Evolutionary conservation across 2,113 vertebrate genomes (phyloP), one percentile per base, ranked within the genome.

Genomic region (Zosterops lateralis): DNA sequence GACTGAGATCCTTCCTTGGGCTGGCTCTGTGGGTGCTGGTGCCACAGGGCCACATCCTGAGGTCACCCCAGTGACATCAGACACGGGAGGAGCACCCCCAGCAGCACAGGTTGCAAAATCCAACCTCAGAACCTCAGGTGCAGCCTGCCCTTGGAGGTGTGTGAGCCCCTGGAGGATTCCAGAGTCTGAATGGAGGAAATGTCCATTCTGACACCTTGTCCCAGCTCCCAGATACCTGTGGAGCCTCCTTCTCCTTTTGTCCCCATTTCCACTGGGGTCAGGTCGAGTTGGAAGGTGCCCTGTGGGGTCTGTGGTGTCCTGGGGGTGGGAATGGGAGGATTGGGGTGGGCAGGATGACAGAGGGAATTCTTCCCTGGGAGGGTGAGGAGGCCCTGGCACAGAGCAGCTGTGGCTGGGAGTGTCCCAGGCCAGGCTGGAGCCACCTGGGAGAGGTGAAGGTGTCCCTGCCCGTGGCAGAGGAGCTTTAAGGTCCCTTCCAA

Each of bases 171-270:
- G 71, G 4, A 14, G 72, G 62, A 2, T 31, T 34, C 21, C 25
- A 1, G 76, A 1, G 51, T 2, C 3, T 3, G 28, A 2, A 1
- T 0, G 51, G 65, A 14, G 29, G 36, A 26, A 50, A 19, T 25
- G 19, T 8, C 34, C 0, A 0, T 12, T 8, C 36, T 73, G 12
- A 29, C 20, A 0, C 10, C 0, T 0, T 7, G 17, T 6, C 15
- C 36, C 18, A 7, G 32, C 3, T 13, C 76, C n/a, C 45, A 12
- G 12, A n/a, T 42, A 3, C n/a, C 67, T 13, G 28, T 3, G 2
- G 62, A 24, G 67, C 18, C 62, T 67, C 47, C n/a, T 44, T 8
- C n/a, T 78, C 32, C 72, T 54, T 9, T 11, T 9, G 26, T 12
- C 12, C 3, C 61, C 6, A 0, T 16, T 7, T 1, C 65, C 70